Evolutionary conservation across 2,113 vertebrate genomes (phyloP).

Genomic region (Mellivora capensis): DNA sequence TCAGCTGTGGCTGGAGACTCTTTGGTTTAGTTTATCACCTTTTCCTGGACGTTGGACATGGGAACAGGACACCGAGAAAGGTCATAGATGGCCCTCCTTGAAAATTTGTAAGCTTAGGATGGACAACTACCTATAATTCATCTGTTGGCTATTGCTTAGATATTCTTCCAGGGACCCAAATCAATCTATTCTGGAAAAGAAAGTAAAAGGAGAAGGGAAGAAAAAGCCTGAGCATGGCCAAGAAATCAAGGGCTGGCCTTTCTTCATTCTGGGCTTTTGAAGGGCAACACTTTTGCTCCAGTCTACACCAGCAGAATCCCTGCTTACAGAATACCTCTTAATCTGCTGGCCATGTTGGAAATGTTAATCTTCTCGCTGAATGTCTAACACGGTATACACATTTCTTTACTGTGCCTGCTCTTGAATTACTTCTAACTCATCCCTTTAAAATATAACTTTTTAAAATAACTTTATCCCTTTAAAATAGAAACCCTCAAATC

Average conservation of each 20-base stretch:
- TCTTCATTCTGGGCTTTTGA: not conserved
- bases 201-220: not conserved
- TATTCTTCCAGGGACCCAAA: not conserved
- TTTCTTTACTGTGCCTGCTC: not conserved
- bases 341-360: not conserved
- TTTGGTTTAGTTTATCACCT: not conserved
- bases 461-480: not conserved
- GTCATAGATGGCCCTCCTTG: not conserved
- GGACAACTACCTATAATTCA: not conserved
- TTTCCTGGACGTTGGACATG: not conserved
- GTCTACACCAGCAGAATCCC: not conserved
- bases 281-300: not conserved
- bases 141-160: not conserved
- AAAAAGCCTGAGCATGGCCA: not conserved
- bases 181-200: not conserved
- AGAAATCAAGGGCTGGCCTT: not conserved
- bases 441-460: not conserved
- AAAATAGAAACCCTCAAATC: not conserved
- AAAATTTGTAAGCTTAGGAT: not conserved
- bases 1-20: not conserved
- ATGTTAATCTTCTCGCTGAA: not conserved
- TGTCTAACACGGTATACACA: not conserved
- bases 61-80: not conserved
- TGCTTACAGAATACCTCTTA: not conserved
- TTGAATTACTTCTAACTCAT: not conserved